Evolutionary conservation across 2,888 invertebrate genomes (phyloP), one percentile per base, ranked within the genome.

Genomic region (Calameuta idolon): DNA sequence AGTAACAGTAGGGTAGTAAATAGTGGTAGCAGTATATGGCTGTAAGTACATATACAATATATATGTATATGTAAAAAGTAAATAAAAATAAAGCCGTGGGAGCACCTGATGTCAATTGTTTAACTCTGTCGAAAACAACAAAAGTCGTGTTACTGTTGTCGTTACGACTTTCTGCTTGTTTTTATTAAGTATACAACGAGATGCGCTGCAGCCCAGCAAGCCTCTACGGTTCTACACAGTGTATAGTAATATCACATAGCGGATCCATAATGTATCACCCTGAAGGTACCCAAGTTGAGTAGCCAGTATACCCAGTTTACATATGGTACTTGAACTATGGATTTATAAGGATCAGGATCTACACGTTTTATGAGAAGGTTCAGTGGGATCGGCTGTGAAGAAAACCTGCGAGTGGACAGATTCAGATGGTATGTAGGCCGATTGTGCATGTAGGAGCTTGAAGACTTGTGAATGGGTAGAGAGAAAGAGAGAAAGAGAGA

Each of bases 131-230:
- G 23, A 9, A 55, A 55, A 15, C 2, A 55, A 23, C 1, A 23
- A 9, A 55, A 74, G 3, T 74, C n/a, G 30, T 34, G 74, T 37
- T 75, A 35, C 30, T 30, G 69, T 35, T 69, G 35, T 35, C 34
- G 33, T 69, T 77, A 23, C 5, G 11, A 55, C 15, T 34, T 12
- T 55, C 34, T 35, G 40, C 31, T 37, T 37, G n/a, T 73, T 74
- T 74, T 73, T 74, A 31, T 33, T 74, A 35, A 69, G 34, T 77
- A 69, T 73, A 75, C 75, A 78, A 68, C 75, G 34, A 76, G 34
- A 76, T 76, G 68, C 77, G 76, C 76, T 69, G 78, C 78, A 78
- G 78, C 76, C 78, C 76, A 78, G 74, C 78, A 76, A 78, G 78
- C 78, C 73, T 78, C 76, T 76, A 77, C 73, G 73, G 68, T 40